A percentile compares a stretch with the other conserved stretches of the same genome.
These are phyloP conservation scores for Ditula angustiorana DNA, from an alignment of 2,888 invertebrate genomes.

Conservation along the genomic window DNA sequence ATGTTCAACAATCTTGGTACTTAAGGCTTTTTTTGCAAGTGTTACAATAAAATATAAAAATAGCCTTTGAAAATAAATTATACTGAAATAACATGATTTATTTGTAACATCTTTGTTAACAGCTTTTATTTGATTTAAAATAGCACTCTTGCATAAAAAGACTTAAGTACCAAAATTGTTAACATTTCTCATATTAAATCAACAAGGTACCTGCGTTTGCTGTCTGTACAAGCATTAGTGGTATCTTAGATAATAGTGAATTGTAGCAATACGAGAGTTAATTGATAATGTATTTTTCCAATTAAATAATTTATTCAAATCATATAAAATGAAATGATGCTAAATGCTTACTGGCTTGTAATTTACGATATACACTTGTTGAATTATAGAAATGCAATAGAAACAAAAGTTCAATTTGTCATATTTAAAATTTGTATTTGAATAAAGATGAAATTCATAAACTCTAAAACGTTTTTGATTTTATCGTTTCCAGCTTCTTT, in stretches of 20 bases:
- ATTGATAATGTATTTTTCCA: conserved; percentile 34
- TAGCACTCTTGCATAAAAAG: too few species aligned
- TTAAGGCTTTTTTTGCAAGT: too few species aligned
- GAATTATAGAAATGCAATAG: conserved; percentile 39
- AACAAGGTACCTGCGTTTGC: too few species aligned
- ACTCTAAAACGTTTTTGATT: not conserved
- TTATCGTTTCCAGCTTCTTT: not conserved
- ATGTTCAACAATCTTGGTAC: too few species aligned
- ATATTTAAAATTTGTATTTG: conserved; percentile 38
- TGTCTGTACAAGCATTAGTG: conserved; percentile 1
- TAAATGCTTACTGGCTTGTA: conserved; percentile 35
- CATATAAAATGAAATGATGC: conserved; percentile 18
- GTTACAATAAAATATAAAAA: too few species aligned
- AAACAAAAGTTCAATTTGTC: conserved; percentile 35
- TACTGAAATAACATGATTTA: too few species aligned
- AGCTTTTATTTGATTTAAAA: too few species aligned
- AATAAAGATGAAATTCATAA: conserved; percentile 36
- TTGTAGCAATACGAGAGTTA: conserved; percentile 29
- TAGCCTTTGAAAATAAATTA: too few species aligned
- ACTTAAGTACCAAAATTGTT: too few species aligned
- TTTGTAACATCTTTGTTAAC: too few species aligned
- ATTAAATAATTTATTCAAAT: conserved; percentile 29
- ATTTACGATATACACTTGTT: conserved; percentile 39
- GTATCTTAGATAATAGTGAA: conserved; percentile 23
- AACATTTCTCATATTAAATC: too few species aligned